Evolutionary conservation across 2,797 vertebrate species (phyloP).

Genomic region (Aeoliscus strigatus): DNA sequence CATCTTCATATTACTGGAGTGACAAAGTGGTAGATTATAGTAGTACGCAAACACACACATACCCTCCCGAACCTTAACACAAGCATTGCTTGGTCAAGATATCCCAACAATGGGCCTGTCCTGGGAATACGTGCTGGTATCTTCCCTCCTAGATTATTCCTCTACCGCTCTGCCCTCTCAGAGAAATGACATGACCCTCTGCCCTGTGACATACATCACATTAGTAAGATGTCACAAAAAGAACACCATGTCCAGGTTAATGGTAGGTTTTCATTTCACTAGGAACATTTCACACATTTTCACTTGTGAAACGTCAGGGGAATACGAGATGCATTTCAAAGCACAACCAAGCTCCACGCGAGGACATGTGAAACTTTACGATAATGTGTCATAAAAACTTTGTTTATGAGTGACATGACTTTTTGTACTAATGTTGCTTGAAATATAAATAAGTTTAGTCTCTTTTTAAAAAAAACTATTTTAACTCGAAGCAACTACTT

Average conservation of each 20-base stretch:
- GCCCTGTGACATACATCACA: slow-evolving; percentile 59
- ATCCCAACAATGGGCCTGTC: slow-evolving; percentile 47
- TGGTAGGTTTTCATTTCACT: slow-evolving; percentile 57
- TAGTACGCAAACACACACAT: slow-evolving; percentile 35
- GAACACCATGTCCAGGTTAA: slow-evolving; percentile 53
- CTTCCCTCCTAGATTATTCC: slow-evolving; percentile 30
- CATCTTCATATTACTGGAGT: no score
- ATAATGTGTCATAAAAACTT: no score
- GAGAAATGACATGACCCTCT: slow-evolving; percentile 53
- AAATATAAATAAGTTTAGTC: no score
- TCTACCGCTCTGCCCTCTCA: slow-evolving; percentile 19
- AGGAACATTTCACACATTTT: slow-evolving; percentile 55
- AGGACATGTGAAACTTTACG: no score
- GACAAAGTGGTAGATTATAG: no score
- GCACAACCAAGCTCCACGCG: no score
- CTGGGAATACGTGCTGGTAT: slow-evolving; percentile 50
- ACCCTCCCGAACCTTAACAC: slow-evolving; percentile 48
- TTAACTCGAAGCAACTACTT: no score
- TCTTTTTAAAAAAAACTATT: no score
- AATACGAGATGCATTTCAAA: slow-evolving; percentile 34
- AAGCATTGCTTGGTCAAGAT: slow-evolving; percentile 57
- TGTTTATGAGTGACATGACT: no score
- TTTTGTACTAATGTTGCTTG: no score
- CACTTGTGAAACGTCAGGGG: slow-evolving; percentile 27
- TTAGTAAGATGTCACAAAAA: slow-evolving; percentile 61